Conservation (phyloP, 2,797 vertebrate genomes). For the Hyperoplus immaculatus region DNA sequence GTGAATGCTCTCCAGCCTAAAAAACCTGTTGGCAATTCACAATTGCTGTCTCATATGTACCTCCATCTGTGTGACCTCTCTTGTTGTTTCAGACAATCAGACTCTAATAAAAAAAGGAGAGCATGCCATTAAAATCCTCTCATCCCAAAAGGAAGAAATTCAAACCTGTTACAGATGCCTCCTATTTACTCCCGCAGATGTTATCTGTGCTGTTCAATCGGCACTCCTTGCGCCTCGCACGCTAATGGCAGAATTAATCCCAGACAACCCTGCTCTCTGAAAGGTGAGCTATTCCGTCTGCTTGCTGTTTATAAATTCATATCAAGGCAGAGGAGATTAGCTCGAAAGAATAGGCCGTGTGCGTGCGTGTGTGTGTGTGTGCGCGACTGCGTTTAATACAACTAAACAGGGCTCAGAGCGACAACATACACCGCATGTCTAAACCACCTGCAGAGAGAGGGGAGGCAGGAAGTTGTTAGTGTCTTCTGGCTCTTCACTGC, state of each 20-base stretch:
- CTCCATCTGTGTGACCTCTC: slow-evolving; percentile 44
- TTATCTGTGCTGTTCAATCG: slow-evolving; percentile 49
- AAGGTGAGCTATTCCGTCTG: slow-evolving; percentile 50
- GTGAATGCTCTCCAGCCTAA: too few relatives aligned
- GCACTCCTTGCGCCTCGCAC: slow-evolving; percentile 22
- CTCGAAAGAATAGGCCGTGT: slow-evolving; percentile 51
- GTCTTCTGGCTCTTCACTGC: slow-evolving; percentile 88
- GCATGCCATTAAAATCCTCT: slow-evolving; percentile 30
- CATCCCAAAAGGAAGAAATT: slow-evolving; percentile 38
- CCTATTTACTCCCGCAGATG: slow-evolving; percentile 45
- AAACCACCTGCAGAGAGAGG: slow-evolving; percentile 86
- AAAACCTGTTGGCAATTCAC: not conserved
- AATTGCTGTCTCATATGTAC: not conserved
- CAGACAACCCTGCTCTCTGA: slow-evolving; percentile 34
- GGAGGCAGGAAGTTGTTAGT: slow-evolving; percentile 87
- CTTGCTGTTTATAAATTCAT: slow-evolving; percentile 61
- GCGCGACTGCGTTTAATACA: slow-evolving; percentile 50
- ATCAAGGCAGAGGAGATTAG: slow-evolving; percentile 62
- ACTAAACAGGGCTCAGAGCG: slow-evolving; percentile 83
- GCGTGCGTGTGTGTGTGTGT: not conserved
- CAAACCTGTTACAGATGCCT: slow-evolving; percentile 49
- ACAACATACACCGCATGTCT: slow-evolving; percentile 84
- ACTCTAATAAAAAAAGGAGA: slow-evolving; percentile 14
- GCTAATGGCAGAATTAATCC: slow-evolving; percentile 69
- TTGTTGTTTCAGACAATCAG: slow-evolving; percentile 39